Evolutionary conservation across 2,113 vertebrate species (phyloP).

Genomic region (Fulmarus glacialis): DNA sequence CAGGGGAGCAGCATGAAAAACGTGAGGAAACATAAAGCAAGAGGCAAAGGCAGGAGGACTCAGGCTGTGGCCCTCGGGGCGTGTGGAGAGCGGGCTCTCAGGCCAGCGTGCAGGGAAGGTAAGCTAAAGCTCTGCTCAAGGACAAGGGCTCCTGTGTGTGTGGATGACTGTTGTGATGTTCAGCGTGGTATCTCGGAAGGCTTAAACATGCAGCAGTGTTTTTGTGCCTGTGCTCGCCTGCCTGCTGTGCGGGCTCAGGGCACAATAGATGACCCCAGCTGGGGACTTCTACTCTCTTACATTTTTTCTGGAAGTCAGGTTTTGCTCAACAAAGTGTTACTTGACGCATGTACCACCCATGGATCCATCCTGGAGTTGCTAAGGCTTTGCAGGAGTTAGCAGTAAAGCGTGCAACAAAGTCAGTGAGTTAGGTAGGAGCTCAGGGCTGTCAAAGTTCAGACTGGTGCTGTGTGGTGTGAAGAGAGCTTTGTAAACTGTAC

Average conservation of each 20-base stretch:
- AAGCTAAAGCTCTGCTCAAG: not conserved
- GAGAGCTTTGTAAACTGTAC: not conserved
- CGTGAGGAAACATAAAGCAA: not conserved
- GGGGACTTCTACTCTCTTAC: not conserved
- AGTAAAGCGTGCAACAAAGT: not conserved
- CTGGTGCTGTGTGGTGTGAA: not conserved
- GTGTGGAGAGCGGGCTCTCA: fast-evolving
- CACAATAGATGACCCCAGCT: not conserved
- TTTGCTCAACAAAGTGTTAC: not conserved
- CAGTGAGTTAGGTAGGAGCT: not conserved
- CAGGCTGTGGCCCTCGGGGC: fast-evolving
- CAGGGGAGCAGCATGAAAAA: not conserved
- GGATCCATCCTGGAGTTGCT: not conserved
- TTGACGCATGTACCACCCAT: fast-evolving
- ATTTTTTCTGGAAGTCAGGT: not conserved
- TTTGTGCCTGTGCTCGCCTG: not conserved
- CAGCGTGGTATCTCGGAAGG: not conserved
- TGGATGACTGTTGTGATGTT: fast-evolving
- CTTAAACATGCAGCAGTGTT: not conserved
- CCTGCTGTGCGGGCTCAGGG: not conserved
- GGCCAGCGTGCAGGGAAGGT: fast-evolving
- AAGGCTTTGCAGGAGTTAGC: not conserved
- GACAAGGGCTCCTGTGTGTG: not conserved
- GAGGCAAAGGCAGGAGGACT: not conserved
- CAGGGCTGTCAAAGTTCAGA: fast-evolving